Evolutionary conservation across 2,888 invertebrate species (phyloP).

Genomic region (Drosophila antonietae): DNA sequence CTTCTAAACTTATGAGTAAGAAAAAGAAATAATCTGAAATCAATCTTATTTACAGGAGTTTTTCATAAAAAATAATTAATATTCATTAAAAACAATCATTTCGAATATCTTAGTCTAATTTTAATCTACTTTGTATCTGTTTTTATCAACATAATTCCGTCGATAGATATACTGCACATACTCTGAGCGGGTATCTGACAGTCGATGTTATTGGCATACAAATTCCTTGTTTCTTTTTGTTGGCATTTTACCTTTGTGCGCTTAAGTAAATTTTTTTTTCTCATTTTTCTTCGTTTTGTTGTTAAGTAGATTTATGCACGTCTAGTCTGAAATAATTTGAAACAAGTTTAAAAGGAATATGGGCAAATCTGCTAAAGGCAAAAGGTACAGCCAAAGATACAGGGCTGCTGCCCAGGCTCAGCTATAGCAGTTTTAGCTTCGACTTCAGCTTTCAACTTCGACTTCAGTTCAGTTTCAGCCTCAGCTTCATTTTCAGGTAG

Average conservation of each 20-base stretch:
- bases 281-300: conserved; percentile 50
- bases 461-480: conserved; percentile 21
- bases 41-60: too few species aligned
- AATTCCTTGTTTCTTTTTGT: background rate
- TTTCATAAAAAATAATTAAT: background rate
- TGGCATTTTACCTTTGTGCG: conserved; percentile 29
- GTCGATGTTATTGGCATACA: background rate
- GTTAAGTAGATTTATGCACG: conserved; percentile 80
- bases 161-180: too few species aligned
- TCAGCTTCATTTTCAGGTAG: conserved; percentile 48
- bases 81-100: background rate
- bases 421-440: conserved; percentile 10
- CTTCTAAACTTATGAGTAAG: background rate
- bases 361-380: conserved; percentile 48
- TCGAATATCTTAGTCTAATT: too few species aligned
- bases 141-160: background rate
- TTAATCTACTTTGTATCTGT: background rate
- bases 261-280: conserved; percentile 47
- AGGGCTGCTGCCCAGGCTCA: conserved; percentile 21
- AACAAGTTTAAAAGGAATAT: conserved; percentile 76
- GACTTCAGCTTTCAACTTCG: conserved; percentile 6
- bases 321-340: conserved; percentile 78
- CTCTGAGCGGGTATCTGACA: background rate
- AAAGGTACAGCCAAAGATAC: conserved; percentile 10
- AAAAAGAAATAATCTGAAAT: background rate